Evolutionary conservation across 2,797 vertebrate species (phyloP), one percentile per base, ranked within the genome.

Genomic region (Enteromius treurensis): DNA sequence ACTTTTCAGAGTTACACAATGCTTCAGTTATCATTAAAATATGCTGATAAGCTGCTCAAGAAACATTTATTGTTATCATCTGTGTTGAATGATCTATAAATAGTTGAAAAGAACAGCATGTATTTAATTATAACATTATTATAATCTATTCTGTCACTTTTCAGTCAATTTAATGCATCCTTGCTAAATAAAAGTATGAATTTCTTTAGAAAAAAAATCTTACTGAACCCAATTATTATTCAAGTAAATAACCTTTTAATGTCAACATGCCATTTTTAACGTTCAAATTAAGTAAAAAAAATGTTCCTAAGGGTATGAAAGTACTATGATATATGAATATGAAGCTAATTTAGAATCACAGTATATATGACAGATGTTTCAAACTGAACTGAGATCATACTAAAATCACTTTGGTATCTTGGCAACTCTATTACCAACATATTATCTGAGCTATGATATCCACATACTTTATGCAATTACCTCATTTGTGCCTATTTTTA

Each of bases 401-500:
- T 64, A 17, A 64, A 64, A 64, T 32, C 29, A 3, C 15, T 17
- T 8, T 64, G 29, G 6, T 8, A 32, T 32, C 15, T 32, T 32
- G 14, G 60, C 29, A 64, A 64, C 32, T 64, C 60, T 64, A 64
- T 32, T 64, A 32, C 15, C 60, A 64, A 64, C 26, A 32, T 64
- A 26, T 5, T 29, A 62, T 29, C 55, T 60, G n/a, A 51, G 49
- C 49, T 51, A 51, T 51, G 17, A 60, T 26, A 26, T 60, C 55
- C 55, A 60, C n/a, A 60, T 32, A 58, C 21, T 42, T 37, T 60
- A 11, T 76, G 62, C 75, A 64, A 77, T 26, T 13, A 58, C 67
- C 42, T 67, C 45, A 67, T 79, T 34, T 62, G 29, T 51, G 62
- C 55, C 76, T 47, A 77, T 80, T 80, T 71, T 80, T 71, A 76